Evolutionary conservation across 2,797 vertebrate genomes (phyloP).

Genomic region (Eutrigla gurnardus): DNA sequence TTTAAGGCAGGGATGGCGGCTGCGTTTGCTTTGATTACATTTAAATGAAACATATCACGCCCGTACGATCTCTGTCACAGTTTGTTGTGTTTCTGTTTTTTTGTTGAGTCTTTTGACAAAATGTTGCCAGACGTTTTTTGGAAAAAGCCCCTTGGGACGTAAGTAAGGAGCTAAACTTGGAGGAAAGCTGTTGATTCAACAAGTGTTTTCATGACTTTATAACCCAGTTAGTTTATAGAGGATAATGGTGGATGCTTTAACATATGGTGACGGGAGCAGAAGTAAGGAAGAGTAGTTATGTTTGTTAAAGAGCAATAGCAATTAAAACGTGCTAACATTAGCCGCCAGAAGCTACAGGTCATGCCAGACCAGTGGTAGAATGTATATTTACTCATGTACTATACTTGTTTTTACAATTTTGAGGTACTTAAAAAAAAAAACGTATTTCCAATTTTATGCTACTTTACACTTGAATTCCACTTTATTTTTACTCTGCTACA

Average conservation of each 20-base stretch:
- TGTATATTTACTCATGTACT: too few species aligned
- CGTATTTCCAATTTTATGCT: too few species aligned
- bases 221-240: not conserved
- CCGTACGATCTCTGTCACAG: not conserved
- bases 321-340: not conserved
- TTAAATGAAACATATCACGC: not conserved
- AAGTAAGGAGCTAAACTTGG: not conserved
- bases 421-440: too few species aligned
- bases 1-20: constrained; percentile 16
- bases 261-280: not conserved
- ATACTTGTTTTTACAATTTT: too few species aligned
- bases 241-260: not conserved
- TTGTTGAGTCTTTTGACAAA: not conserved
- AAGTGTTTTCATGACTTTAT: not conserved
- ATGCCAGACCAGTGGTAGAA: too few species aligned
- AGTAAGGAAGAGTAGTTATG: not conserved
- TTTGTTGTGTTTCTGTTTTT: not conserved
- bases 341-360: not conserved
- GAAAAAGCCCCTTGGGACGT: not conserved
- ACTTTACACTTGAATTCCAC: too few species aligned
- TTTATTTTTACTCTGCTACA: too few species aligned
- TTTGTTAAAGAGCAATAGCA: not conserved
- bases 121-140: too few species aligned
- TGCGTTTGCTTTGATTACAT: constrained; percentile 18
- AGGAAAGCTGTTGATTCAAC: not conserved